A percentile compares a stretch with the other conserved stretches of the same genome.
Conservation (phyloP, 92 coral and sea anemone species). For the Porites evermanni region DNA sequence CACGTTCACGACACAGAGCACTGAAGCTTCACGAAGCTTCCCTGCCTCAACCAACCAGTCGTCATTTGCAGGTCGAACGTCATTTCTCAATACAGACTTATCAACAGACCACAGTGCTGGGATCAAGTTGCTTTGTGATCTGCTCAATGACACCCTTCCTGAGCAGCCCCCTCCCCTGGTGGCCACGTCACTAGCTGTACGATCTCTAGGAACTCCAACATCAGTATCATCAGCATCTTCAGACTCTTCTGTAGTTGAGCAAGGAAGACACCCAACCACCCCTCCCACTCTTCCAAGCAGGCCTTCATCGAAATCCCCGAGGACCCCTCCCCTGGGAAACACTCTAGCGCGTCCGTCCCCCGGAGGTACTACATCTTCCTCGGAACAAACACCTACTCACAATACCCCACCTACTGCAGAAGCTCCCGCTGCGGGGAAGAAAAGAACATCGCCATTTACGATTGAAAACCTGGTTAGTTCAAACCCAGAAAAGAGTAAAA, state of each 20-base stretch:
- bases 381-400: constrained; percentile 17
- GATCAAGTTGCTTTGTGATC: constrained; percentile 79
- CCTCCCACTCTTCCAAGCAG: constrained; percentile 28
- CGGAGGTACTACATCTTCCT: constrained; percentile 7
- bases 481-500: constrained; percentile 38
- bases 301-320: constrained; percentile 26
- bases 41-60: constrained; percentile 18
- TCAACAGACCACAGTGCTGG: constrained; percentile 78
- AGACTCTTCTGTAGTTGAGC: constrained; percentile 12
- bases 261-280: constrained; percentile 30
- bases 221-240: constrained; percentile 4
- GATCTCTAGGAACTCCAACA: constrained; percentile 35
- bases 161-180: constrained; percentile 52
- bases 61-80: constrained; percentile 5
- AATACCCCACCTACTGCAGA: constrained; percentile 26
- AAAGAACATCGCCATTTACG: constrained; percentile 81
- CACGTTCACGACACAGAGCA: constrained; percentile 40
- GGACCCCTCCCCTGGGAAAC: constrained; percentile 38
- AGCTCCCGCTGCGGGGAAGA: constrained; percentile 41
- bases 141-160: constrained; percentile 84
- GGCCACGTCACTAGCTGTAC: constrained; percentile 34
- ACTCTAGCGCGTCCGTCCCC: constrained; percentile 12
- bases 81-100: constrained; percentile 36
- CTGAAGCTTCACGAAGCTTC: constrained; percentile 1
- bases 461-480: constrained; percentile 82